Percentiles rank a stretch among this genome's conserved stretches.
These are phyloP conservation scores for Peromyscus melanophrys DNA, from an alignment of 2,797 vertebrate genomes.

Conservation along the genomic window DNA sequence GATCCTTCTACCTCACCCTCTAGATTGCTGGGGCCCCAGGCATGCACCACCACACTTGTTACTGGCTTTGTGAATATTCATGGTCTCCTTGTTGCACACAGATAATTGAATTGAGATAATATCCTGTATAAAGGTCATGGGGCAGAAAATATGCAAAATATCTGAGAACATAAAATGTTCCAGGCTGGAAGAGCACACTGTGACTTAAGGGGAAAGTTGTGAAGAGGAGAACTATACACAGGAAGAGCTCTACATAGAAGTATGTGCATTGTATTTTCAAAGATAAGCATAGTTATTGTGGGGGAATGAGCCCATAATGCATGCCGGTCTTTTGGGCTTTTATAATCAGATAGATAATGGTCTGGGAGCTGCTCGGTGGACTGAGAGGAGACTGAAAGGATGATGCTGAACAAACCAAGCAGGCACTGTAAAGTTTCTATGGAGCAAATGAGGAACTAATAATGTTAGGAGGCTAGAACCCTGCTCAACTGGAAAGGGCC, in stretches of 20 bases:
- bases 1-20: neutral
- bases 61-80: neutral
- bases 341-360: neutral
- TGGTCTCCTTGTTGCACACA: neutral
- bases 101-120: neutral
- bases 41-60: neutral
- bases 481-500: accelerated
- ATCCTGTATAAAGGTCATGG: neutral
- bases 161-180: neutral
- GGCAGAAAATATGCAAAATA: neutral
- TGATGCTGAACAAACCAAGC: accelerated
- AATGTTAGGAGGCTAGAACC: neutral
- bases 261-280: neutral
- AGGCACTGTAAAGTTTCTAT: no score
- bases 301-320: neutral
- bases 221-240: accelerated
- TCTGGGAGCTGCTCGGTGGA: neutral
- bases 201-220: neutral
- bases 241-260: neutral
- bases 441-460: neutral
- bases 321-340: neutral
- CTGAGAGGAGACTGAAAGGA: neutral
- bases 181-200: neutral
- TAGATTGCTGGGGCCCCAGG: neutral
- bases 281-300: neutral